A percentile compares a stretch with the other conserved stretches of the same genome.
Conservation (phyloP, 2,888 invertebrate species). For the Nephrotoma appendiculata region DNA sequence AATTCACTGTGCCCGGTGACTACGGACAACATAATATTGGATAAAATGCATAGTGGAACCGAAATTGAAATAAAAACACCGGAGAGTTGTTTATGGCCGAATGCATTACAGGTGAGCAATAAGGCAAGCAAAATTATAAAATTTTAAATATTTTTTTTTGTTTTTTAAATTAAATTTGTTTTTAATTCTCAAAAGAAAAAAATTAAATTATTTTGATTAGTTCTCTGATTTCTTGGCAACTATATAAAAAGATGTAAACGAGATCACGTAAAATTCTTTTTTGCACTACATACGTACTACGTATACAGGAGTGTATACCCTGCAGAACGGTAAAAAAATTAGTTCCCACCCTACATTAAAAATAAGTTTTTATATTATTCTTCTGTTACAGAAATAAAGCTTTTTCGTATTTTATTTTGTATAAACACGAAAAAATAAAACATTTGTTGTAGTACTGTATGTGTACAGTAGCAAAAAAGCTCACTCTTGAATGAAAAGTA, state of each 20-base stretch:
- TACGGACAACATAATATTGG: conserved; percentile 25
- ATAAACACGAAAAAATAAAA: neutral
- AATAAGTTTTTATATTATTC: neutral
- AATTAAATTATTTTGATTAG: neutral
- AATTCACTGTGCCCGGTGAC: conserved; percentile 24
- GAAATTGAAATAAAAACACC: conserved; percentile 45
- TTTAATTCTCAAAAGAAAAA: neutral
- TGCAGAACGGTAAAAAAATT: neutral
- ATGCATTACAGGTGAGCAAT: conserved; percentile 55
- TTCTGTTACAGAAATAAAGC: neutral
- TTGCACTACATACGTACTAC: neutral
- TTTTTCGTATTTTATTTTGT: neutral
- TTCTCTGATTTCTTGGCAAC: neutral
- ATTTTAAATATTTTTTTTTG: neutral
- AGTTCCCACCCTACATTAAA: neutral
- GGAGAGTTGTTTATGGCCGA: conserved; percentile 46
- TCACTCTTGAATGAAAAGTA: neutral
- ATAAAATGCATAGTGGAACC: conserved; percentile 29
- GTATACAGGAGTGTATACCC: neutral
- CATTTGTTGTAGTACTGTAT: neutral
- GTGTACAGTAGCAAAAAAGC: neutral
- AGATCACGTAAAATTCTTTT: neutral
- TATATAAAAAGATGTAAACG: neutral
- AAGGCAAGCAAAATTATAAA: neutral
- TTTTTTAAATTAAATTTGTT: neutral